Evolutionary conservation across 2,888 invertebrate species (phyloP).

Genomic region (Meghimatium bilineatum): DNA sequence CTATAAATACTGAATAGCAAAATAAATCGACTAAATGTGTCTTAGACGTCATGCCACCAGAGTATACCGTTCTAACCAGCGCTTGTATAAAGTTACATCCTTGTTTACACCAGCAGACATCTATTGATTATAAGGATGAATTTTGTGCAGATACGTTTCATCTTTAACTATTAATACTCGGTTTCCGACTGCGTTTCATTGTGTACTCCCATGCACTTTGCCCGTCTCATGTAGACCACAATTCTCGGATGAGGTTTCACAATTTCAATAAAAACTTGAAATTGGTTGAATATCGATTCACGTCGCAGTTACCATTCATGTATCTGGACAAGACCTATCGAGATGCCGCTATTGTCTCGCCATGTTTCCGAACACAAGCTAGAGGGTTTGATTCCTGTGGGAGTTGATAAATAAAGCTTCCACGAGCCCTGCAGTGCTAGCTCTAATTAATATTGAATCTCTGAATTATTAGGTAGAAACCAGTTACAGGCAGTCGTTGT

Average conservation of each 20-base stretch:
- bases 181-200: too few relatives aligned
- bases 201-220: background rate
- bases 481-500: background rate
- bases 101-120: too few relatives aligned
- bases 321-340: background rate
- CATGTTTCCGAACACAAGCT: conserved; percentile 3
- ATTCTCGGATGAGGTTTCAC: background rate
- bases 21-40: too few relatives aligned
- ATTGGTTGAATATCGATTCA: conserved; percentile 2
- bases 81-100: too few relatives aligned
- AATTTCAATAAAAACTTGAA: background rate
- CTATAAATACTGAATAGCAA: too few relatives aligned
- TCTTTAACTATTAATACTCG: too few relatives aligned
- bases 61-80: too few relatives aligned
- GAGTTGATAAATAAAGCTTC: background rate
- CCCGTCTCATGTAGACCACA: background rate
- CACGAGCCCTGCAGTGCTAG: background rate
- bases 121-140: too few relatives aligned
- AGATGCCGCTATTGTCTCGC: background rate
- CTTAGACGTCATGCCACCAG: too few relatives aligned
- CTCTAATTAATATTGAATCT: conserved; percentile 14
- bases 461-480: background rate
- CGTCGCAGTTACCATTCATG: background rate
- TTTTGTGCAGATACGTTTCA: too few relatives aligned
- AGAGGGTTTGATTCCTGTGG: background rate